These are phyloP conservation scores for Bedellia somnulentella DNA, from an alignment of 2,888 invertebrate species.

Conservation along the genomic window DNA sequence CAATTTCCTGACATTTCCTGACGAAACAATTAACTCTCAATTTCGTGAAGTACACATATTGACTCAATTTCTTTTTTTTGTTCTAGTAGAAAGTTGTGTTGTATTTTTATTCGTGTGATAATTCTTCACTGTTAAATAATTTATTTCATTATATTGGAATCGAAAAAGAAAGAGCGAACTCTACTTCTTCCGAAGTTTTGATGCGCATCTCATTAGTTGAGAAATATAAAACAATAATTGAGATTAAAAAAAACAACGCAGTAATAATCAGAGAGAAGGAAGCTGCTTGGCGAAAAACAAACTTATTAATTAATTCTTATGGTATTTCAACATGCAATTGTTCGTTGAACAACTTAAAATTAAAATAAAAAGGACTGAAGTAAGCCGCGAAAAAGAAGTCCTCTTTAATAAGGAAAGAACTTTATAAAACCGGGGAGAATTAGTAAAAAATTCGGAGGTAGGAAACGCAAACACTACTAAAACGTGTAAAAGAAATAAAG, in stretches of 20 bases:
- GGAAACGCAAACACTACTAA: no score
- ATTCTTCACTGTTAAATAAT: no score
- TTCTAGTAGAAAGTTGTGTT: no score
- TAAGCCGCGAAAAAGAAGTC: slow-evolving; percentile 4
- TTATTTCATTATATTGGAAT: background rate
- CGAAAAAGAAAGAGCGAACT: background rate
- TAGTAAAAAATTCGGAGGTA: no score
- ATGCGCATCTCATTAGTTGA: background rate
- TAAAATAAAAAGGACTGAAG: slow-evolving; percentile 6
- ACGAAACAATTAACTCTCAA: no score
- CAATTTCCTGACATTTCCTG: no score
- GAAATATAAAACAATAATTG: slow-evolving; percentile 1
- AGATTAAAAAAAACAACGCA: slow-evolving; percentile 4
- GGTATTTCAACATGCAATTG: slow-evolving; percentile 4
- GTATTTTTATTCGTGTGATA: no score
- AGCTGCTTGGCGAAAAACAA: slow-evolving; percentile 5
- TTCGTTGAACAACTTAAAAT: slow-evolving; percentile 4
- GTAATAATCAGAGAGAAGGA: slow-evolving; percentile 5
- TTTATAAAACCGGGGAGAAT: slow-evolving; percentile 6
- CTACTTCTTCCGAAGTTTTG: background rate
- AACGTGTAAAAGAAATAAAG: no score
- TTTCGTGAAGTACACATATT: no score
- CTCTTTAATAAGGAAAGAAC: slow-evolving; percentile 3
- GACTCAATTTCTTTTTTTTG: no score
- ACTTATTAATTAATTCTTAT: slow-evolving; percentile 3